These are phyloP conservation scores for Myoxocephalus aenaeus DNA, from an alignment of 2,797 vertebrate genomes.

Conservation along the genomic window DNA sequence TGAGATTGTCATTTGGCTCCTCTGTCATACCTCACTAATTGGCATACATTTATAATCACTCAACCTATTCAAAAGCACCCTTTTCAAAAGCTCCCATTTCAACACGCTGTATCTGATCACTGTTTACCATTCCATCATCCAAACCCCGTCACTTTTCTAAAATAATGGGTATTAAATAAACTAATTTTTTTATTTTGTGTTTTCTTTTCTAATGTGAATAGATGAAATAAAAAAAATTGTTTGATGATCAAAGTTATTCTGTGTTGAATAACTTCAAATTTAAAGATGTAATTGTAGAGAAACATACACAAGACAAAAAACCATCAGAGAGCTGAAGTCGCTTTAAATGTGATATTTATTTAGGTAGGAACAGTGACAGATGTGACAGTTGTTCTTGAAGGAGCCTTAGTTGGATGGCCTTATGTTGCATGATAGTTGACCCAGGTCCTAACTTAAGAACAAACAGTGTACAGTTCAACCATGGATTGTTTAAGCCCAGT, in stretches of 20 bases:
- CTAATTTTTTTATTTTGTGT: too few relatives aligned
- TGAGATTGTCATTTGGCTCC: slow-evolving; percentile 70
- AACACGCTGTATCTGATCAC: not conserved
- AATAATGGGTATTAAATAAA: too few relatives aligned
- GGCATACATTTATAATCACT: too few relatives aligned
- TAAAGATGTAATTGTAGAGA: not conserved
- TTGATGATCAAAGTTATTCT: not conserved
- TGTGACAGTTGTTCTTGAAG: slow-evolving; percentile 30
- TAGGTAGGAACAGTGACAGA: not conserved
- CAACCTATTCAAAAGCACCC: too few relatives aligned
- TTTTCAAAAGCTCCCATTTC: too few relatives aligned
- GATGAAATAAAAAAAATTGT: not conserved
- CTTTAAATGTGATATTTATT: slow-evolving; percentile 49
- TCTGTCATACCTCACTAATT: too few relatives aligned
- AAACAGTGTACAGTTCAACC: too few relatives aligned
- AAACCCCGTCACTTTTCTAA: too few relatives aligned
- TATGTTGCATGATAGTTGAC: slow-evolving; percentile 14
- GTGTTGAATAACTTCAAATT: not conserved
- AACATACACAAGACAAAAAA: not conserved
- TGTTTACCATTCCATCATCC: too few relatives aligned
- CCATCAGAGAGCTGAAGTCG: not conserved
- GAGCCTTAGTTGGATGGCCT: slow-evolving; percentile 5
- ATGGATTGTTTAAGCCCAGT: slow-evolving; percentile 73
- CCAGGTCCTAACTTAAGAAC: slow-evolving; percentile 19
- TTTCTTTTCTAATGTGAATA: not conserved